These are phyloP conservation scores for Phytoseiulus persimilis DNA, from an alignment of 2,888 invertebrate species.

Conservation along the genomic window DNA sequence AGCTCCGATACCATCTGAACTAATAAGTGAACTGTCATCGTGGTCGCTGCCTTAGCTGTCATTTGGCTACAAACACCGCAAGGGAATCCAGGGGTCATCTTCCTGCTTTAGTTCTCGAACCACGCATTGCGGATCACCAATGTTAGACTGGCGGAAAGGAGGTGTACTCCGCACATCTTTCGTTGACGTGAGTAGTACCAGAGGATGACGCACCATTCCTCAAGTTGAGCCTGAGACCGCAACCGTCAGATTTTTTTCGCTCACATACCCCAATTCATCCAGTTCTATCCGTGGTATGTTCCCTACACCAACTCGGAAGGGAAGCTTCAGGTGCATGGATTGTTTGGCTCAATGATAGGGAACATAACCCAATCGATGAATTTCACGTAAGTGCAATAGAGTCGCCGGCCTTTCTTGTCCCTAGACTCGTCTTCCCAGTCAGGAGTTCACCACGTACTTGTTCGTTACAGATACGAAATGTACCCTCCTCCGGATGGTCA, in stretches of 20 bases:
- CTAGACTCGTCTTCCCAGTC: no score
- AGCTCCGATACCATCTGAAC: no score
- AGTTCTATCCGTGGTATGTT: slow-evolving; percentile 31
- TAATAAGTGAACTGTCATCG: no score
- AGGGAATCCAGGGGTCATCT: no score
- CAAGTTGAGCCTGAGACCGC: no score
- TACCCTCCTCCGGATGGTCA: not conserved
- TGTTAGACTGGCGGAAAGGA: not conserved
- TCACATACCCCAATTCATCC: not conserved
- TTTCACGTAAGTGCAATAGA: not conserved
- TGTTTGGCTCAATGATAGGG: slow-evolving; percentile 23
- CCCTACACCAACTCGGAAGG: slow-evolving; percentile 11
- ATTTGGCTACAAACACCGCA: no score
- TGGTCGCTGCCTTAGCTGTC: no score
- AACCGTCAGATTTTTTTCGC: not conserved
- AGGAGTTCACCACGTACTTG: no score
- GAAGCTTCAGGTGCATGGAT: not conserved
- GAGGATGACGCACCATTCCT: not conserved
- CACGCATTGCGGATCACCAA: not conserved
- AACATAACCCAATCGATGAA: not conserved
- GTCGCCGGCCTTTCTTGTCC: no score
- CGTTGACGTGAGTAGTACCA: not conserved
- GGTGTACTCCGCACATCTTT: not conserved
- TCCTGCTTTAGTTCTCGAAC: no score
- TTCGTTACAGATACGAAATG: slow-evolving; percentile 11